Conservation (phyloP, 1,140 invertebrate species). For the Drosophila sucinea region DNA sequence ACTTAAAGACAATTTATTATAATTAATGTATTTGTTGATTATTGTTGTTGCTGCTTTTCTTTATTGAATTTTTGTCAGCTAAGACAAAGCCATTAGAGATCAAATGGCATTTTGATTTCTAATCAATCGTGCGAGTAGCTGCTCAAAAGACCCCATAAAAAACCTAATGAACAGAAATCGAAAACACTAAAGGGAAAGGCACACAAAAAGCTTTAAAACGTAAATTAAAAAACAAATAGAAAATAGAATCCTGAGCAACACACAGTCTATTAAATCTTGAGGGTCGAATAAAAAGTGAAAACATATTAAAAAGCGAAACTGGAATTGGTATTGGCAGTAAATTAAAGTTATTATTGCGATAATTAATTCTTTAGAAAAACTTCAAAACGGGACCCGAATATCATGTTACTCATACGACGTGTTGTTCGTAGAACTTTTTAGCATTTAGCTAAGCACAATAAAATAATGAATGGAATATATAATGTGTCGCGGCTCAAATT, state of each 20-base stretch:
- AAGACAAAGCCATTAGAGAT: conserved; percentile 20
- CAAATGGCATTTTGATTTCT: conserved; percentile 14
- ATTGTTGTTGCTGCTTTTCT: conserved; percentile 20
- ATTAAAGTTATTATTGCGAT: no score
- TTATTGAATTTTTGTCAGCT: conserved; percentile 10
- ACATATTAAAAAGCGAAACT: no score
- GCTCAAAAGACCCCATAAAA: neutral
- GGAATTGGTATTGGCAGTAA: no score
- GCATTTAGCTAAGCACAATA: no score
- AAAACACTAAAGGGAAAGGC: neutral
- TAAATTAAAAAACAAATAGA: neutral
- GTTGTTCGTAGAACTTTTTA: no score
- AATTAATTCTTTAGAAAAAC: no score
- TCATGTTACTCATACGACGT: no score
- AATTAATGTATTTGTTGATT: conserved; percentile 63
- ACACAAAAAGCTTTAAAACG: neutral
- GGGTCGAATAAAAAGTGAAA: no score
- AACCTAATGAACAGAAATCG: neutral
- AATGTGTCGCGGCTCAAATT: no score
- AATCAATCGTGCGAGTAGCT: neutral
- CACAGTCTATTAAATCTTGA: neutral
- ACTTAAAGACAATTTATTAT: conserved; percentile 54
- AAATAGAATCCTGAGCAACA: neutral
- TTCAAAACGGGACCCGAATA: no score
- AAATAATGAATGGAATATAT: no score